Base-by-base conservation (phyloP, 1,140 invertebrate genomes). In the Neoseiulus cucumeris region DNA sequence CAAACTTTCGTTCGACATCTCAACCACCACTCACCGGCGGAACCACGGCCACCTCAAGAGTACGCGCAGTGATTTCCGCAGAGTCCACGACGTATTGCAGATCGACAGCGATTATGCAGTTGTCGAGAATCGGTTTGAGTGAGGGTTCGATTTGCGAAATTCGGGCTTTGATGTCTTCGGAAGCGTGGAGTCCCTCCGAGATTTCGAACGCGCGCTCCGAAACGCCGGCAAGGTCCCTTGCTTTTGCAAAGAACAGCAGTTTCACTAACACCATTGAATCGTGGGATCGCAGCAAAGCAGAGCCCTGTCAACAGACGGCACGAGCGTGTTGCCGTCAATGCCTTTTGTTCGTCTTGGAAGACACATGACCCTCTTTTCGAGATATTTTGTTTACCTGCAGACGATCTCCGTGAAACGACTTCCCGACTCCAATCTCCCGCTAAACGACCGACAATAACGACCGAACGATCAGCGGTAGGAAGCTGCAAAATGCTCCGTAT, bases 201-300 rank as follows among this genome's bases (percentile, higher is more conserved):
- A 65, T 51, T 67, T 79, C 81, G 25, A 77, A 75, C 64, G 82
- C 74, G 68, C 73, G 73, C 22, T 74, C 69, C 1, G 78, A 72
- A 18, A 88, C 67, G 65, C 85, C 85, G 66, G 81, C 78, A 66
- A 91, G 73, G 75, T 93, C 89, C 72, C 84, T 83, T 65, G 88
- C 85, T 79, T 86, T 85, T 14, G 87, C 89, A 76, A 91, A 91
- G 77, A 93, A 90, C 69, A 91, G 74, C 47, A 92, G 70, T 74
- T 82, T 84, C 47, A 87, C 80, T 44, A 42, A 22, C 18, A 71
- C 70, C 25, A 18, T 59, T 59, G 22, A 39, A 39, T 39, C 4
- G 9, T 9, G 4, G 33, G 33, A 39, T 39, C 9, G 4, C 33
- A 39, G 33, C 33, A 6, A 9, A 39, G 4, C 33, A 39, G 9